Base-by-base conservation (phyloP, 23 tunicate genomes). In the Halocynthia roretzi region DNA sequence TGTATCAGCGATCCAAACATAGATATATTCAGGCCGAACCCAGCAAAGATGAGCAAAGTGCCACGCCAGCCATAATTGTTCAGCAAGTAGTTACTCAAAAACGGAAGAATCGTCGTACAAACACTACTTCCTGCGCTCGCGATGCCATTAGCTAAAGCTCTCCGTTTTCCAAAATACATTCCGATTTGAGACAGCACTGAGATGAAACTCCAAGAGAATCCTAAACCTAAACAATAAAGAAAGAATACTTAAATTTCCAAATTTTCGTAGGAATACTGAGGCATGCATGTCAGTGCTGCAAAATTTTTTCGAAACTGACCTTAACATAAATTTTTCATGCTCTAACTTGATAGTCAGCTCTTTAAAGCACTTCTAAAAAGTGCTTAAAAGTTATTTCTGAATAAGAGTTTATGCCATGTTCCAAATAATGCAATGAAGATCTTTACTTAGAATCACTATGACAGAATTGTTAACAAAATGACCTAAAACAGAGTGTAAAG, bases 61-160 rank as follows among this genome's bases (percentile, higher is more conserved):
- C 82, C 85, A 56, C 85, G 68, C 92, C 92, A 86, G 20, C 85
- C 82, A 56, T 75, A 86, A 50, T 22, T 49, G 17, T 64, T 61
- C 64, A 81, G 60, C 64, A 86, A 66, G 44, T 75, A 76, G 10
- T 81, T 44, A 23, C 57, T 68, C 6, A 75, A 54, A 86, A 82
- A 62, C 9, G 92, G 92, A n/a, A 81, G 40, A 9, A 76, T 20
- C 7, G 73, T 66, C 0, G 85, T 58, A 17, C 76, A 71, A 50
- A 81, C 64, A 7, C 85, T 48, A 23, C 81, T 71, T 15, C 92
- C 92, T 54, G 76, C 61, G 6, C 77, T 52, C 51, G 58, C 66
- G 10, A 86, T 56, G 6, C 85, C 92, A 52, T 81, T 86, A 8
- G 85, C 92, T 12, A 86, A 49, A 10, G 81, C 76, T 67, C 80